Evolutionary conservation across 2,113 vertebrate genomes (phyloP), one percentile per base, ranked within the genome.

Genomic region (Lontra canadensis): DNA sequence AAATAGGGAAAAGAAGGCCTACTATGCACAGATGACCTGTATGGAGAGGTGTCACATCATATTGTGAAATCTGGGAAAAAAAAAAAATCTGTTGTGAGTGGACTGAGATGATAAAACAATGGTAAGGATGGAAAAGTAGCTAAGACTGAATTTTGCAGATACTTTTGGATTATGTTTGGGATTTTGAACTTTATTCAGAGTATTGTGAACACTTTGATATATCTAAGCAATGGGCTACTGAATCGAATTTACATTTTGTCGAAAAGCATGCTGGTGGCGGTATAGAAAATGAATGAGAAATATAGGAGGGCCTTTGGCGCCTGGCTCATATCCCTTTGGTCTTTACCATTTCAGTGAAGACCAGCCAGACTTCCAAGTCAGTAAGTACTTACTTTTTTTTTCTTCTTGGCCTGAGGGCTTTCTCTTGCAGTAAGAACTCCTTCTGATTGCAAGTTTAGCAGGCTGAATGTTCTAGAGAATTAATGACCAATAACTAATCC

Each of bases 151-250:
- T 47, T 76, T 83, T 71, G 2, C 8, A 6, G 4, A 6, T 0
- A 8, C 7, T 36, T 57, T 61, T 59, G 9, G 57, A 69, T 57
- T 36, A 36, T 31, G 42, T 47, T 80, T 55, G 90, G 11, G 29
- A 17, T 73, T 95, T 90, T 23, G 25, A 95, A 76, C 15, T 81
- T 85, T 78, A 65, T 86, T 57, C 36, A 79, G 21, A 31, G 6
- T 17, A 23, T 25, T 34, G 10, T 39, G 23, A 89, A 39, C 14
- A 80, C 31, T 84, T 79, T 63, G 23, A 80, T 65, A 74, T 80
- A 47, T 2, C 1, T 57, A 90, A 81, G 44, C 57, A 76, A 90
- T 6, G 52, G 25, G 31, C n/a, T 67, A 13, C 3, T 74, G 4
- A 86, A 80, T 59, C 1, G 18, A 29, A 25, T 82, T 55, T 59